These are phyloP conservation scores for Scaeva pyrastri DNA, from an alignment of 2,888 invertebrate genomes.

Conservation along the genomic window DNA sequence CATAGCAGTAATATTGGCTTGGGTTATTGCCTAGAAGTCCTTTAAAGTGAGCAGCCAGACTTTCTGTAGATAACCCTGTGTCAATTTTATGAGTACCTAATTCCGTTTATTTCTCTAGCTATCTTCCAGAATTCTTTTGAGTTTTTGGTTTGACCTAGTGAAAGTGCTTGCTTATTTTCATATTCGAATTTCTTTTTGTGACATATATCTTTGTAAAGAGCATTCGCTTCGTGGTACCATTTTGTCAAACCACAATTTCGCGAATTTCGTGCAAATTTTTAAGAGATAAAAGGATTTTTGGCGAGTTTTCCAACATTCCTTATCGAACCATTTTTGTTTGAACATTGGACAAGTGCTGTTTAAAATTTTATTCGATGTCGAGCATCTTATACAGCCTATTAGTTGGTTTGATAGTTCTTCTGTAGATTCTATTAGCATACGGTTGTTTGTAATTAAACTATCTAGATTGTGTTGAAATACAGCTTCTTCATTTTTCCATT, in stretches of 20 bases:
- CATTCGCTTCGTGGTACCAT: not conserved
- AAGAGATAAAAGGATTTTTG: too few relatives aligned
- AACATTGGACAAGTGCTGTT: too few relatives aligned
- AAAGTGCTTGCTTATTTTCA: not conserved
- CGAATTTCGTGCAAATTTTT: not conserved
- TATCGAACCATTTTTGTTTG: too few relatives aligned
- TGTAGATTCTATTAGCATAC: too few relatives aligned
- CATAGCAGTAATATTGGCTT: not conserved
- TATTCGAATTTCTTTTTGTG: too few relatives aligned
- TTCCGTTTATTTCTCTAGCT: not conserved
- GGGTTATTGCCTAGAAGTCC: not conserved
- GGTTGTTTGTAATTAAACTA: too few relatives aligned
- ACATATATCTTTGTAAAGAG: not conserved
- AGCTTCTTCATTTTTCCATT: too few relatives aligned
- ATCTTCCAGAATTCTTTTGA: not conserved
- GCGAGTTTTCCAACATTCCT: too few relatives aligned
- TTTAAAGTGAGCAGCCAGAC: not conserved
- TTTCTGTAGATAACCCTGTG: constrained; percentile 1
- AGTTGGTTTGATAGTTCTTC: too few relatives aligned
- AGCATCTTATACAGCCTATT: too few relatives aligned
- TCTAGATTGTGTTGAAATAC: too few relatives aligned
- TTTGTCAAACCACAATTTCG: constrained; percentile 5
- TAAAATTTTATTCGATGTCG: too few relatives aligned
- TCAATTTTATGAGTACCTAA: not conserved
- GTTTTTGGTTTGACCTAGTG: constrained; percentile 1